Evolutionary conservation across 2,113 vertebrate genomes (phyloP).

Genomic region (Ictalurus furcatus): DNA sequence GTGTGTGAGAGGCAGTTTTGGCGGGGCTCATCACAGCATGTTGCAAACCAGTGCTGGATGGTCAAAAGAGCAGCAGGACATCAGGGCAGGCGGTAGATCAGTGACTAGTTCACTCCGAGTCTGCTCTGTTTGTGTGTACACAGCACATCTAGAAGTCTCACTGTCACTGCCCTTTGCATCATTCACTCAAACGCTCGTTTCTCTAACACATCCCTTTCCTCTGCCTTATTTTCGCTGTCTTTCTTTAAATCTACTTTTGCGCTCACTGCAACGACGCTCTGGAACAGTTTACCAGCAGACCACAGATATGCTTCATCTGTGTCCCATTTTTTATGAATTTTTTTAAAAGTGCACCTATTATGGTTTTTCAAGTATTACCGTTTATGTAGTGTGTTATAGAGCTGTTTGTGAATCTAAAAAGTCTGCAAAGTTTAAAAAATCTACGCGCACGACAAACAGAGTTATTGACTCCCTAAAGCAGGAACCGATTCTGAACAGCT

Average conservation of each 20-base stretch:
- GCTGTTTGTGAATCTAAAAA: no score
- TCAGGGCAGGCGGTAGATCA: conserved; percentile 56
- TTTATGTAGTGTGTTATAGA: no score
- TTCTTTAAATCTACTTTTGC: not conserved
- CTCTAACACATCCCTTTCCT: conserved; percentile 5
- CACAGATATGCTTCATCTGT: not conserved
- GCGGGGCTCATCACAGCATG: conserved; percentile 62
- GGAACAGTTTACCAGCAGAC: not conserved
- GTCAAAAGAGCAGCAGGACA: conserved; percentile 51
- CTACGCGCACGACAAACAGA: no score
- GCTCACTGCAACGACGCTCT: not conserved
- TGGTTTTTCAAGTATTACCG: no score
- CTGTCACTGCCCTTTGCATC: conserved; percentile 31
- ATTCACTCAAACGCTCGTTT: conserved; percentile 2
- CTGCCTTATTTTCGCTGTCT: conserved; percentile 7
- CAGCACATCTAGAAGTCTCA: conserved; percentile 48
- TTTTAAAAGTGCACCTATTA: no score
- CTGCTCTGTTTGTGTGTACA: conserved; percentile 43
- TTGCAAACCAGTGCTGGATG: conserved; percentile 62
- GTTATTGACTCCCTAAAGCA: no score
- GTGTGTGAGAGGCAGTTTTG: conserved; percentile 15
- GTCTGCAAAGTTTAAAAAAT: no score
- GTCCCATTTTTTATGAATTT: not conserved
- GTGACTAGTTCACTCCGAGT: conserved; percentile 57
- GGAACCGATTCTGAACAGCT: no score